A percentile compares a stretch with the other conserved stretches of the same genome.
Conservation (phyloP, 2,888 invertebrate genomes). For the Esperia sulphurella region DNA sequence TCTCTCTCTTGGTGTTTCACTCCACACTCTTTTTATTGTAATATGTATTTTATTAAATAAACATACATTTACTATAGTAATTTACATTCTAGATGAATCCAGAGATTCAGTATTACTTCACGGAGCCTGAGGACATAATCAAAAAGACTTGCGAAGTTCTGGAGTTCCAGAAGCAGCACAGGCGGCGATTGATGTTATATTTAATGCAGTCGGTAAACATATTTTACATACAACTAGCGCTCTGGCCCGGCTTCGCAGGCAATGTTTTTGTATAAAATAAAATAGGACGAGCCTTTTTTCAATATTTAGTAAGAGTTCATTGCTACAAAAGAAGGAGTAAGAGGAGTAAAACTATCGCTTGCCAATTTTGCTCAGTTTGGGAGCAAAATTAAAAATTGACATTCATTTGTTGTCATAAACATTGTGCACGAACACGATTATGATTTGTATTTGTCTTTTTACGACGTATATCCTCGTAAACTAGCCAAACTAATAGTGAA, state of each 20-base stretch:
- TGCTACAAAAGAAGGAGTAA: no score
- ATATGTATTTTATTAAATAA: not conserved
- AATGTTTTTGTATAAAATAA: not conserved
- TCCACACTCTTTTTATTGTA: not conserved
- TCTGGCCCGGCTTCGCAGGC: no score
- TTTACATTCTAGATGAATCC: slow-evolving; percentile 63
- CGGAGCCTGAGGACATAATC: slow-evolving; percentile 72
- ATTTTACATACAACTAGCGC: not conserved
- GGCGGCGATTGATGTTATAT: slow-evolving; percentile 64
- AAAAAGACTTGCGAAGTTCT: slow-evolving; percentile 68
- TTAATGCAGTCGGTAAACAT: slow-evolving; percentile 67
- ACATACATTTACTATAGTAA: not conserved
- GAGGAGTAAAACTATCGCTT: no score
- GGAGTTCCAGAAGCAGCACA: slow-evolving; percentile 71
- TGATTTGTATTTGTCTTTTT: no score
- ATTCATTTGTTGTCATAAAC: no score
- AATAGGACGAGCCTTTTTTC: no score
- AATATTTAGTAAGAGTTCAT: no score
- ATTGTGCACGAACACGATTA: no score
- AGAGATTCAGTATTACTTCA: slow-evolving; percentile 74
- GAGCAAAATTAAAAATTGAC: no score
- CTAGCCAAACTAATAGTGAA: no score
- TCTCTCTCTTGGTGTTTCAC: not conserved
- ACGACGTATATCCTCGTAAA: no score
- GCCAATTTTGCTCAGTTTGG: no score